Evolutionary conservation across 1,140 invertebrate species (phyloP).

Genomic region (Archivesica marissinica): DNA sequence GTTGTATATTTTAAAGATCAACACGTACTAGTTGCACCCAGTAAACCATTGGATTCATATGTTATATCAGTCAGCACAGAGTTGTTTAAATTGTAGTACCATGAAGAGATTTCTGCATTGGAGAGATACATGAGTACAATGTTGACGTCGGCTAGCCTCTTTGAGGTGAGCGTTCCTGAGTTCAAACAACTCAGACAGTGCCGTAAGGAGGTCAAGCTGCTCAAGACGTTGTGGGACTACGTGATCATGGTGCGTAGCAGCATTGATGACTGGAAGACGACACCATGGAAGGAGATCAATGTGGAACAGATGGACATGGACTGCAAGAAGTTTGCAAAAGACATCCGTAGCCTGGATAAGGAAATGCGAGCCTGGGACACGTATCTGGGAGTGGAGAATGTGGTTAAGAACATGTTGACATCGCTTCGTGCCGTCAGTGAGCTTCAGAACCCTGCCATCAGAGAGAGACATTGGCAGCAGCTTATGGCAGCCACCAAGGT

Average conservation of each 20-base stretch:
- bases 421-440: slow-evolving; percentile 92
- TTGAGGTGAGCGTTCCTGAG: slow-evolving; percentile 97
- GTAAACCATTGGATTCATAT: too few relatives aligned
- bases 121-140: slow-evolving; percentile 94
- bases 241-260: slow-evolving; percentile 95
- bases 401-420: slow-evolving; percentile 84
- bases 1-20: too few relatives aligned
- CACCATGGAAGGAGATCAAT: slow-evolving; percentile 97
- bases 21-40: too few relatives aligned
- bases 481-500: slow-evolving; percentile 98
- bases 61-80: too few relatives aligned
- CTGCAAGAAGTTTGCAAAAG: slow-evolving; percentile 97
- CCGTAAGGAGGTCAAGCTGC: slow-evolving; percentile 93
- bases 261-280: slow-evolving; percentile 98
- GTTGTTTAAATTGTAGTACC: slow-evolving; percentile 82
- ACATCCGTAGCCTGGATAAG: slow-evolving; percentile 90
- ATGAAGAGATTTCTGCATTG: slow-evolving; percentile 90
- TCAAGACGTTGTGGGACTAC: slow-evolving; percentile 98
- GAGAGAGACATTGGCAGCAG: slow-evolving; percentile 98
- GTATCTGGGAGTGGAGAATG: slow-evolving; percentile 85
- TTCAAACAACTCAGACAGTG: slow-evolving; percentile 97
- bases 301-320: slow-evolving; percentile 99
- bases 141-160: slow-evolving; percentile 94
- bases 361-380: slow-evolving; percentile 95
- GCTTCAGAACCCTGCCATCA: slow-evolving; percentile 97